phyloP scores from a whole-genome alignment of 2,888 invertebrate genomes.

The Cheilosia vernalis region DNA sequence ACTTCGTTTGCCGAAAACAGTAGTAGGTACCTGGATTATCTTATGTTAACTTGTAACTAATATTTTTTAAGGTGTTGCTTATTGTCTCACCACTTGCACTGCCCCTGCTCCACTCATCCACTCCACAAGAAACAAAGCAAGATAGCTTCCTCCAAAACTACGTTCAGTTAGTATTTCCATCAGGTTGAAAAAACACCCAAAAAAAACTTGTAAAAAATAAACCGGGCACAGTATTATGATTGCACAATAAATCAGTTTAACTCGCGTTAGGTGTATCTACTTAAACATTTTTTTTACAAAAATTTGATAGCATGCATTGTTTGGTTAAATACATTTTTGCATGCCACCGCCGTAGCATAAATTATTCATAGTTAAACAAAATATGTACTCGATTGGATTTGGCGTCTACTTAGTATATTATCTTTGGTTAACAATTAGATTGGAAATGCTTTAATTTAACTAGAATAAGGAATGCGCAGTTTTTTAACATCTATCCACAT shows the following conservation, averaged over 20 bases:
- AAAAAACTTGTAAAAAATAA: not conserved
- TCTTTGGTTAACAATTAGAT: not conserved
- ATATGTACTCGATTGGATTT: constrained; percentile 19
- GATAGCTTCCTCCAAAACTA: too few relatives aligned
- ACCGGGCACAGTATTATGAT: not conserved
- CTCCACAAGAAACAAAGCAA: too few relatives aligned
- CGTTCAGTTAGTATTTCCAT: not conserved
- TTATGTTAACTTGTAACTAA: too few relatives aligned
- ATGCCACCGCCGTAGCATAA: constrained; percentile 2
- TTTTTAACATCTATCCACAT: constrained; percentile 6
- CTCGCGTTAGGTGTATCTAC: constrained; percentile 2
- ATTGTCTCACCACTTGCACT: too few relatives aligned
- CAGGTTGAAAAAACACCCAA: not conserved
- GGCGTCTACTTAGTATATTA: constrained; percentile 5
- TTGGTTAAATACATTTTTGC: constrained; percentile 6
- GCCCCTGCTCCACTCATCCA: too few relatives aligned
- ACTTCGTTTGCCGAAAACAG: too few relatives aligned
- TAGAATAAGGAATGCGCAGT: not conserved
- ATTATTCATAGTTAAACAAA: not conserved
- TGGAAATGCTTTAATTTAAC: constrained; percentile 6
- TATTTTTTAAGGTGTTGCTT: too few relatives aligned
- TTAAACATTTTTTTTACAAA: not conserved
- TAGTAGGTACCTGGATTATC: too few relatives aligned
- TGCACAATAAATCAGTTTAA: not conserved
- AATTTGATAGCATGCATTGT: constrained; percentile 19